Base-by-base conservation (phyloP, 1,140 invertebrate species). In the Planococcus citri region DNA sequence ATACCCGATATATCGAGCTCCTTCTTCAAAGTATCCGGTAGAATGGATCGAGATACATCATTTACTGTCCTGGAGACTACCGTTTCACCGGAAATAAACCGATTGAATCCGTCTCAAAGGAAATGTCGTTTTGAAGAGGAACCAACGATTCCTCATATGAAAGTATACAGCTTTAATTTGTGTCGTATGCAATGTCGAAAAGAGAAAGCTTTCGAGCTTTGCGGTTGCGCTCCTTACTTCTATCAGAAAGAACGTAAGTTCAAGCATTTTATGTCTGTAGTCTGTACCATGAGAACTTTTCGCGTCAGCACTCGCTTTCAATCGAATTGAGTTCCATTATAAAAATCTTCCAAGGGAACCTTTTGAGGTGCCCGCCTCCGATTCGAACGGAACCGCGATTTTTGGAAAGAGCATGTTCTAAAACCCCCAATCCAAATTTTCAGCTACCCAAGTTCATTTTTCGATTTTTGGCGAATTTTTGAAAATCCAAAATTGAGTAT, bases 111-210 rank as follows among this genome's bases (percentile, higher is more conserved):
- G 0, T 77, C 76, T 1, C 86, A 88, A 73, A 78, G 86, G 68
- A 83, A 85, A 71, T 88, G 86, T 73, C 80, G 85, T 3, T 87
- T 86, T 73, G 78, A 79, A n/a, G 76, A 85, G 70, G 86, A 88
- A 77, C 41, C 71, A 27, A 78, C 78, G 20, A 82, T 86, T 67
- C 75, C 86, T 29, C 82, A 85, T 51, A 84, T 81, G 70, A 80
- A 85, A 0, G 82, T 85, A 20, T 87, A 88, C 75, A 83, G 84
- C 4, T 87, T 86, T 72, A 84, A 83, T 0, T 75, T 86, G 71
- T 88, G 86, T 73, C 78, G 85, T 1, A 85, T 85, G 77, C 83
- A 87, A 73, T 88, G 86, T 68, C 79, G 86, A 12, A 79, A 84
- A 71, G 77, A 79, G 27, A 77, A 86, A 0, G 81, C 83, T 29